These are phyloP conservation scores for Amphipoea lucens DNA, from an alignment of 2,888 invertebrate species.

Conservation along the genomic window DNA sequence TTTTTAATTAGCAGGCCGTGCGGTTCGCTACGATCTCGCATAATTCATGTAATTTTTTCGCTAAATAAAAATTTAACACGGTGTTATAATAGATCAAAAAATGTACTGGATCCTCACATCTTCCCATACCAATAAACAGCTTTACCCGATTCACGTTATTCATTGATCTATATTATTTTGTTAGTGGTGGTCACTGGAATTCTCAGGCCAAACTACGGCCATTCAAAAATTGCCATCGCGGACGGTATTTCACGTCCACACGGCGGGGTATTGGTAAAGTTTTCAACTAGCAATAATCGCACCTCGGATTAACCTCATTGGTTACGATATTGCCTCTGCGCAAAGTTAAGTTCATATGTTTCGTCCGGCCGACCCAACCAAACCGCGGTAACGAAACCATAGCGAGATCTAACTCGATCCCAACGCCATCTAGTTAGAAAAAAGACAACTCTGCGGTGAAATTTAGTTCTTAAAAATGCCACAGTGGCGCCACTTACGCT, in stretches of 20 bases:
- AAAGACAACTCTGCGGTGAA: conserved; percentile 10
- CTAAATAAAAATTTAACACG: too few species aligned
- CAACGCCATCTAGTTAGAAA: conserved; percentile 57
- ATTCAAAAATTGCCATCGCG: conserved; percentile 87
- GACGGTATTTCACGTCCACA: conserved; percentile 89
- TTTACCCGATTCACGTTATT: too few species aligned
- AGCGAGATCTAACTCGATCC: conserved; percentile 49
- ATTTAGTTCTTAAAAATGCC: not conserved
- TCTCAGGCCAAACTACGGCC: conserved; percentile 78
- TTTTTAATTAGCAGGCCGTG: too few species aligned
- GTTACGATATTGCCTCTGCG: conserved; percentile 98
- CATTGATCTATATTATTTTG: too few species aligned
- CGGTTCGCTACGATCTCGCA: too few species aligned
- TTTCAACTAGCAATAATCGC: conserved; percentile 98
- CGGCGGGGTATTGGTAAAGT: conserved; percentile 92
- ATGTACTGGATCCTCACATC: too few species aligned
- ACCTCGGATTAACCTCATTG: conserved; percentile 96
- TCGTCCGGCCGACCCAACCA: conserved; percentile 4
- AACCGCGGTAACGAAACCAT: conserved; percentile 41
- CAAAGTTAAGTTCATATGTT: conserved; percentile 91
- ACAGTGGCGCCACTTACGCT: not conserved
- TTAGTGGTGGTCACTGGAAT: not conserved
- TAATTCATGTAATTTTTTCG: too few species aligned
- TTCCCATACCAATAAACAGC: too few species aligned
- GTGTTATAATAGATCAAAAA: too few species aligned